A percentile compares a stretch with the other conserved stretches of the same genome.
These are phyloP conservation scores for Iphiclides podalirius DNA, from an alignment of 2,888 invertebrate species.

Conservation along the genomic window DNA sequence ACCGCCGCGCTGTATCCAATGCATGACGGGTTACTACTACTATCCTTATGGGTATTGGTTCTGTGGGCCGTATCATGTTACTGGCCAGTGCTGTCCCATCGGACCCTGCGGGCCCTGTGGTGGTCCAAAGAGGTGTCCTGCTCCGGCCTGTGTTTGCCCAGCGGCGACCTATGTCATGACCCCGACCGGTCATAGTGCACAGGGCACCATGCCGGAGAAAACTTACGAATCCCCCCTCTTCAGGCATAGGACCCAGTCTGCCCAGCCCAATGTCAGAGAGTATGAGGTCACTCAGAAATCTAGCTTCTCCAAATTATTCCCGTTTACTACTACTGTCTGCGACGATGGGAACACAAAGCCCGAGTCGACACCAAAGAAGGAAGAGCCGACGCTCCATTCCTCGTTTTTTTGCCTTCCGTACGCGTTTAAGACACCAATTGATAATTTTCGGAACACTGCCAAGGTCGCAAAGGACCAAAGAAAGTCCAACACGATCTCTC, in stretches of 20 bases:
- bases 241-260: background rate
- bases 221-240: background rate
- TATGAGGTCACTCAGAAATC: conserved; percentile 13
- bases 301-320: conserved; percentile 42
- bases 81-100: conserved; percentile 45
- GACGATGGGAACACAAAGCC: conserved; percentile 11
- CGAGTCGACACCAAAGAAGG: conserved; percentile 1
- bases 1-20: conserved; percentile 56
- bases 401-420: conserved; percentile 12
- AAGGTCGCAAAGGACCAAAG: background rate
- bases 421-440: background rate
- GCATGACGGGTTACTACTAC: conserved; percentile 66
- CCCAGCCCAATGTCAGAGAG: too few relatives aligned
- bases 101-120: conserved; percentile 28
- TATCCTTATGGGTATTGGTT: conserved; percentile 68
- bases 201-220: background rate
- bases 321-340: conserved; percentile 32
- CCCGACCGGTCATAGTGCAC: background rate
- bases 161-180: conserved; percentile 17
- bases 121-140: background rate
- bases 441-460: background rate
- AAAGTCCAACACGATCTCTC: background rate
- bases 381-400: conserved; percentile 10
- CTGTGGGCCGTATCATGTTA: conserved; percentile 62
- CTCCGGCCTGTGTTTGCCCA: conserved; percentile 24